A percentile compares a stretch with the other conserved stretches of the same genome.
Evolutionary conservation across 2,797 vertebrate genomes (phyloP).

Genomic region (Schizothorax lantsangensis): DNA sequence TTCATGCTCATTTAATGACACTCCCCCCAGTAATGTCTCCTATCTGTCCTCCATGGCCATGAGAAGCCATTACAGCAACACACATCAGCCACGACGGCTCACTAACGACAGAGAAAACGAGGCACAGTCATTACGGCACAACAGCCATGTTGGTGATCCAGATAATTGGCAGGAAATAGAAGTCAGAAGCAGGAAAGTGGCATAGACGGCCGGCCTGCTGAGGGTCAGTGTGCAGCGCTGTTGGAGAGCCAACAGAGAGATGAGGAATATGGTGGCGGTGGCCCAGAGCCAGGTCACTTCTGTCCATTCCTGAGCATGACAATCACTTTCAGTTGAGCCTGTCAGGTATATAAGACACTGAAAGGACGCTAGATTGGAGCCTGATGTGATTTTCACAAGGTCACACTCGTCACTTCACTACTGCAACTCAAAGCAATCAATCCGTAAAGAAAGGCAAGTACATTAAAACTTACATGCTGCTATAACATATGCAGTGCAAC

Average conservation of each 20-base stretch:
- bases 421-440: neutral
- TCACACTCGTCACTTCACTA: neutral
- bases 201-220: neutral
- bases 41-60: conserved; percentile 56
- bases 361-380: neutral
- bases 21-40: conserved; percentile 58
- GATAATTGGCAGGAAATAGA: conserved; percentile 75
- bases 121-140: conserved; percentile 65
- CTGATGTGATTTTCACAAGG: conserved; percentile 36
- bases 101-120: conserved; percentile 59
- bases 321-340: conserved; percentile 41
- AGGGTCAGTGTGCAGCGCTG: neutral
- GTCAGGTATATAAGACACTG: conserved; percentile 16
- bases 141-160: conserved; percentile 68
- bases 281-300: conserved; percentile 55
- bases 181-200: conserved; percentile 54
- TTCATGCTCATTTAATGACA: conserved; percentile 69
- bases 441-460: neutral
- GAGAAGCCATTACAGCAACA: conserved; percentile 66
- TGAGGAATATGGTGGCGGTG: conserved; percentile 23
- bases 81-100: conserved; percentile 61
- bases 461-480: neutral
- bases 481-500: neutral
- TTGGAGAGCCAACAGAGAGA: neutral
- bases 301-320: conserved; percentile 35